A percentile compares a stretch with the other conserved stretches of the same genome.
These are phyloP conservation scores for Lathamus discolor DNA, from an alignment of 2,113 vertebrate species.

Conservation along the genomic window DNA sequence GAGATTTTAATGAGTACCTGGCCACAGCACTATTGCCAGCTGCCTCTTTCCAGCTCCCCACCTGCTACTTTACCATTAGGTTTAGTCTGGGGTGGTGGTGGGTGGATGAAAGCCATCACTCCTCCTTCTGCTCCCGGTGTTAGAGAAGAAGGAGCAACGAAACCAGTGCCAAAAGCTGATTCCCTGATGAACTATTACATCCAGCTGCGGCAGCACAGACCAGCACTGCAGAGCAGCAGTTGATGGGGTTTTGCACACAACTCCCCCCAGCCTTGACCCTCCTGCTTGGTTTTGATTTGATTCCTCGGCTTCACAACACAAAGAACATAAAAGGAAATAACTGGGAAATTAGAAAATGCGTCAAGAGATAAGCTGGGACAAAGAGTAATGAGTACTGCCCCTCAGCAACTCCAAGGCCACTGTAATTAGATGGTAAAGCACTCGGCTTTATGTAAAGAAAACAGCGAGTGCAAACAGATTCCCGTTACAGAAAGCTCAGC, in stretches of 20 bases:
- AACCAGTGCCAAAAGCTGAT: background rate
- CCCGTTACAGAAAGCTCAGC: background rate
- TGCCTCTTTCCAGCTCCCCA: background rate
- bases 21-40: background rate
- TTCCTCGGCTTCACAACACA: background rate
- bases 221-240: background rate
- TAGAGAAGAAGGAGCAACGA: background rate
- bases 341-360: background rate
- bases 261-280: background rate
- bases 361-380: background rate
- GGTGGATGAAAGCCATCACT: background rate
- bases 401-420: slow-evolving; percentile 2
- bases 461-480: background rate
- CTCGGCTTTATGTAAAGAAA: background rate
- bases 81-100: background rate
- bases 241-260: background rate
- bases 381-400: slow-evolving; percentile 19
- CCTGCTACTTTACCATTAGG: background rate
- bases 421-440: slow-evolving; percentile 35
- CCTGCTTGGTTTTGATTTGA: background rate
- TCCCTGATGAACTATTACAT: background rate
- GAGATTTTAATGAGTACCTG: background rate
- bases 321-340: slow-evolving; percentile 19
- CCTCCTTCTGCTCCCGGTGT: background rate
- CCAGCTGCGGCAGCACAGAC: background rate